These are phyloP conservation scores for Tenthredo livida DNA, from an alignment of 2,888 invertebrate species.

Conservation along the genomic window DNA sequence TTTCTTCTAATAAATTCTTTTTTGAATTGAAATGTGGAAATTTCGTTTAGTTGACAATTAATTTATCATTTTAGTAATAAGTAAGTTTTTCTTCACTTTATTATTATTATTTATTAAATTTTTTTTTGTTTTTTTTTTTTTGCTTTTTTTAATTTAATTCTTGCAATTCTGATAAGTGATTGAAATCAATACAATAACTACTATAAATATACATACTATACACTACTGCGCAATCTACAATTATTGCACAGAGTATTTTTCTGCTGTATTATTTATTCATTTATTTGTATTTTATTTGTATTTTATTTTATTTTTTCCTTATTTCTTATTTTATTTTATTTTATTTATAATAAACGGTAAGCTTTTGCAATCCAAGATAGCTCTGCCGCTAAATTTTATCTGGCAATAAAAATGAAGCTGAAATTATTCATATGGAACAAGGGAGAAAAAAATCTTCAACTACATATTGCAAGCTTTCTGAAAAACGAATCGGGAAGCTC, in stretches of 20 bases:
- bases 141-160: not conserved
- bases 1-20: not conserved
- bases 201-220: constrained; percentile 46
- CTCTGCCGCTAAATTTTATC: constrained; percentile 62
- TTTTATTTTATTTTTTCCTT: too few relatives aligned
- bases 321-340: not conserved
- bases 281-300: not conserved
- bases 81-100: not conserved
- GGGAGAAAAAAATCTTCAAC: not conserved
- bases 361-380: constrained; percentile 65
- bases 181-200: constrained; percentile 49
- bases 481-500: not conserved
- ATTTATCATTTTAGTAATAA: constrained; percentile 15
- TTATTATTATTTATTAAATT: not conserved
- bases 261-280: constrained; percentile 6
- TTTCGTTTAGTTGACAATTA: constrained; percentile 1
- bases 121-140: not conserved
- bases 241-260: constrained; percentile 67
- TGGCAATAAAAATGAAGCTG: constrained; percentile 63
- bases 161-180: constrained; percentile 28
- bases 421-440: constrained; percentile 15
- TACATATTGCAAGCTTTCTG: not conserved
- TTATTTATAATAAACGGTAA: constrained; percentile 58
- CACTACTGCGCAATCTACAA: constrained; percentile 69
- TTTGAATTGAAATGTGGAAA: not conserved